Conservation (phyloP, 92 coral and sea anemone genomes). For the Parazoanthus atlanticus region DNA sequence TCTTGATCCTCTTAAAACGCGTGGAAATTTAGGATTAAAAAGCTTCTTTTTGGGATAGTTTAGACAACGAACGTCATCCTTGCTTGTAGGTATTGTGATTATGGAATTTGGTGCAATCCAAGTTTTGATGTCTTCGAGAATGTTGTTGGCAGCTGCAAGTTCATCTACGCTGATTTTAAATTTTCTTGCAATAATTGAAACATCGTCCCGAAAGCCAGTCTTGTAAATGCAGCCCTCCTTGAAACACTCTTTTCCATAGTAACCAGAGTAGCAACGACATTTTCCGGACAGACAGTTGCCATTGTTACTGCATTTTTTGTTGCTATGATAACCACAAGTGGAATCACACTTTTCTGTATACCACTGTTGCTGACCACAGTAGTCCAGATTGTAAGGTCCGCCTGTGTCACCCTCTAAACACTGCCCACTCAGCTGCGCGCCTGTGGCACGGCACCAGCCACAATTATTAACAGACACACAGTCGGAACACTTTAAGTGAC, state of each 20-base stretch:
- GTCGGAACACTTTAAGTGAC: slow-evolving; percentile 37
- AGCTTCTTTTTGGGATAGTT: neutral
- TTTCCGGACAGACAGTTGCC: slow-evolving; percentile 54
- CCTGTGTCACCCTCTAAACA: slow-evolving; percentile 47
- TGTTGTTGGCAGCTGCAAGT: slow-evolving; percentile 26
- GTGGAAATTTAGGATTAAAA: slow-evolving; percentile 50
- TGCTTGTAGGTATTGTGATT: slow-evolving; percentile 54
- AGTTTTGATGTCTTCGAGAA: neutral
- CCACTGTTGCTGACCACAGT: slow-evolving; percentile 46
- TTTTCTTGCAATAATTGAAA: slow-evolving; percentile 29
- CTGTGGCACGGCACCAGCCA: slow-evolving; percentile 54
- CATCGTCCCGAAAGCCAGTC: slow-evolving; percentile 44
- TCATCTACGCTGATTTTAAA: slow-evolving; percentile 28
- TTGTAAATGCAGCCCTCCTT: slow-evolving; percentile 58
- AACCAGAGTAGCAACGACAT: slow-evolving; percentile 51
- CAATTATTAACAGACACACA: slow-evolving; percentile 38
- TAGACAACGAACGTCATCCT: slow-evolving; percentile 26
- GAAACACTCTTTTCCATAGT: slow-evolving; percentile 57
- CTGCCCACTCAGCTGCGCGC: neutral
- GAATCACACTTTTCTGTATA: slow-evolving; percentile 33
- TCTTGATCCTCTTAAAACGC: slow-evolving; percentile 46
- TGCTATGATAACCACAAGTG: slow-evolving; percentile 41
- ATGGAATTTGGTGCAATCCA: slow-evolving; percentile 35
- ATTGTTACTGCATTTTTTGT: slow-evolving; percentile 47
- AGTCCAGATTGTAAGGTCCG: slow-evolving; percentile 12